A percentile compares a stretch with the other conserved stretches of the same genome.
Conservation (phyloP, 2,797 vertebrate genomes). For the Pangasius larnaudii region DNA sequence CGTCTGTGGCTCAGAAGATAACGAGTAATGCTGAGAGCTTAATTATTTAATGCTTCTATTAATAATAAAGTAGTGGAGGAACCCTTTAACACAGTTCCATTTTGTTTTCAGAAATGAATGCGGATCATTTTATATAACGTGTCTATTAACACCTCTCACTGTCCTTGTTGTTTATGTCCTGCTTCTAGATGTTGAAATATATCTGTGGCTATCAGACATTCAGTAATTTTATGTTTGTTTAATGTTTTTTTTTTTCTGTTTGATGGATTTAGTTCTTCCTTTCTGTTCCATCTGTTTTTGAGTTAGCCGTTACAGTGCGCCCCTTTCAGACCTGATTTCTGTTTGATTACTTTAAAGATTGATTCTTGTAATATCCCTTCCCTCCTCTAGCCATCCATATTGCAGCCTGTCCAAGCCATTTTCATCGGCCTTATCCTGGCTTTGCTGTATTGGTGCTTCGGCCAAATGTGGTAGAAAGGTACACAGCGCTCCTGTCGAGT, state of each 20-base stretch:
- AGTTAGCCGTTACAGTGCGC: constrained; percentile 11
- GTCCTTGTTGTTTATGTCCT: constrained; percentile 33
- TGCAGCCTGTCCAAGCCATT: constrained; percentile 99
- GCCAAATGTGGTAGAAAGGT: constrained; percentile 99
- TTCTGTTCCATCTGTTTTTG: constrained; percentile 32
- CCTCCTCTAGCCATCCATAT: constrained; percentile 97
- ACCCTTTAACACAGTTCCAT: constrained; percentile 5
- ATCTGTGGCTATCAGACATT: constrained; percentile 46
- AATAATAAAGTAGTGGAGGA: constrained; percentile 11
- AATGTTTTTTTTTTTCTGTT: neutral
- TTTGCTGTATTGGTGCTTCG: constrained; percentile 99
- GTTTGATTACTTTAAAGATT: constrained; percentile 71
- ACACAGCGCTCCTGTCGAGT: constrained; percentile 86
- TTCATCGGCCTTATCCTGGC: constrained; percentile 99
- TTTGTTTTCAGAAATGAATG: neutral
- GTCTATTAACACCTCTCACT: constrained; percentile 48
- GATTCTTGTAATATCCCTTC: constrained; percentile 90
- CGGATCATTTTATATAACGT: neutral
- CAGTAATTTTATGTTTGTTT: constrained; percentile 44
- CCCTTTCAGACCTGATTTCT: constrained; percentile 48
- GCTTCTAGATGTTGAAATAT: constrained; percentile 45
- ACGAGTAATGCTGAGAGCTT: neutral
- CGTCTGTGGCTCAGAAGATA: neutral
- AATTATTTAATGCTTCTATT: neutral
- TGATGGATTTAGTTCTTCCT: constrained; percentile 15